A percentile compares a stretch with the other conserved stretches of the same genome.
Conservation (phyloP, 1,140 invertebrate genomes). For the Manduca sexta region DNA sequence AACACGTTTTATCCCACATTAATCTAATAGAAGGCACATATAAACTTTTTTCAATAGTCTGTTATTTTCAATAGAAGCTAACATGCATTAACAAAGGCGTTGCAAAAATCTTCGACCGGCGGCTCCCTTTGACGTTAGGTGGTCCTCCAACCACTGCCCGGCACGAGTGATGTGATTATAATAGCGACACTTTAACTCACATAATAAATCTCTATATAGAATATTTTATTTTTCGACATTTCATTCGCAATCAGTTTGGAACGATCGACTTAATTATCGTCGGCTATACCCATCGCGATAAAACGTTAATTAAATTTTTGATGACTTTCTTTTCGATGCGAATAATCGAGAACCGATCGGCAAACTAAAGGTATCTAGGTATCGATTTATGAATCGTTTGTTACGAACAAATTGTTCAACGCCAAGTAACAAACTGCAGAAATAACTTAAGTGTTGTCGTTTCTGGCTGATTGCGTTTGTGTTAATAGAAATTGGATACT, state of each 20-base stretch:
- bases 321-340: constrained; percentile 44
- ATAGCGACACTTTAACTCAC: constrained; percentile 58
- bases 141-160: constrained; percentile 41
- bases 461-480: constrained; percentile 36
- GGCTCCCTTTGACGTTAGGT: constrained; percentile 67
- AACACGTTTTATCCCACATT: not conserved
- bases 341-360: constrained; percentile 25
- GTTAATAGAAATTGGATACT: constrained; percentile 55
- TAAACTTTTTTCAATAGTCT: not conserved
- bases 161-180: constrained; percentile 63
- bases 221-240: constrained; percentile 15
- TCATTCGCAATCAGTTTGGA: constrained; percentile 46
- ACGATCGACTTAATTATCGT: constrained; percentile 38
- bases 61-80: constrained; percentile 32
- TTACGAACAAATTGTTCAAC: no score
- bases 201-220: constrained; percentile 32
- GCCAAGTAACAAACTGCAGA: constrained; percentile 20
- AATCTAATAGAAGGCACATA: constrained; percentile 3
- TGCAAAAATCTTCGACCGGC: constrained; percentile 61
- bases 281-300: constrained; percentile 32
- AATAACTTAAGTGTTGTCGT: constrained; percentile 43
- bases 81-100: constrained; percentile 42
- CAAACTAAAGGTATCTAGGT: constrained; percentile 5
- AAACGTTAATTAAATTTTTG: constrained; percentile 51
- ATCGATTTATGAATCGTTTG: no score